Base-by-base conservation (phyloP, 2,113 vertebrate genomes). In the Saguinus midas region DNA sequence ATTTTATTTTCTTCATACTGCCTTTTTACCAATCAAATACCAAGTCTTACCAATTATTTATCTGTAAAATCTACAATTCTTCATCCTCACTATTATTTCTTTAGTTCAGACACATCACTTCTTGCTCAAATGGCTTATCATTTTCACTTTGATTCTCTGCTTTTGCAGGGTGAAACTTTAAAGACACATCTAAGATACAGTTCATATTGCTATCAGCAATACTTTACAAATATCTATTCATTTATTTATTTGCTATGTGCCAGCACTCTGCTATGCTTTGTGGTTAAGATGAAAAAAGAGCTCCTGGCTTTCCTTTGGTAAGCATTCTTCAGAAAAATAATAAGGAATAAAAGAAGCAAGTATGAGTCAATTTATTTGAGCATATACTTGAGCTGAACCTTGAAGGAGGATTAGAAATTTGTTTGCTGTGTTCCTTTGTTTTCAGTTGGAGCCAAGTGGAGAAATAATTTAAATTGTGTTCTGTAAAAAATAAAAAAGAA, bases 21-120 rank as follows among this genome's bases (percentile, higher is more conserved):
- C 17, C 2, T 79, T 96, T 79, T 37, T 66, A 43, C 5, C 17
- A 78, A 70, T 81, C 70, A 91, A 94, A 92, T 55, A 85, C 32
- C 29, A 96, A 87, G 27, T 52, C 1, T 6, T 52, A 29, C 12
- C 9, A 89, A 92, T 76, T 82, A 8, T 82, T 89, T 79, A 52
- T 40, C 35, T 91, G 66, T 73, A 50, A 96, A 91, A 91, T 70
- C 72, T 81, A 8, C 37, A 81, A 66, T 83, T 95, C 8, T 92
- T 25, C 18, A 52, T 78, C 14, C 29, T 11, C 66, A 37, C 6
- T 17, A 70, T 20, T 91, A 27, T 90, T 92, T 75, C n/a, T 58
- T 92, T 78, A 85, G 3, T 85, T 17, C 13, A 52, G 37, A 76
- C 1, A 52, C 8, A 84, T 87, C 20, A 82, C 48, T 68, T 95